Evolutionary conservation across 1,140 invertebrate genomes (phyloP), one percentile per base, ranked within the genome.

Genomic region (Pseudomyrmex cubaensis): DNA sequence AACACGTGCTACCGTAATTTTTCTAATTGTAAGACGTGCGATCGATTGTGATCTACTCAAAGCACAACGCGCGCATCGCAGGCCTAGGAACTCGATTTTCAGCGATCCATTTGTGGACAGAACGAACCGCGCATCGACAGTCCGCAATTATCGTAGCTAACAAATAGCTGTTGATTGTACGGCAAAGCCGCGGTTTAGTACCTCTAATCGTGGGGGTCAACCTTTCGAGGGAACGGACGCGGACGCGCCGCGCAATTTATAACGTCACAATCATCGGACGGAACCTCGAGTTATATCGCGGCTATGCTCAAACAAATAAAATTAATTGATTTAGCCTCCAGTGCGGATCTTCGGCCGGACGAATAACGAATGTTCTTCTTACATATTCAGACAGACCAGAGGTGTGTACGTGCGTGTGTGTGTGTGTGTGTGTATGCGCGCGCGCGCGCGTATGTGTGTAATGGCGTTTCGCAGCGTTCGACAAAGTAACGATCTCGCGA

Each of bases 171-270:
- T 46, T 82, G 83, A 76, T 82, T 72, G 86, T 73, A 82, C 76
- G 13, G 73, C 85, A 74, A 84, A 73, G 63, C 56, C 83, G 52
- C 70, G 83, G 76, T 85, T 85, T 87, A 85, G 72, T 85, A 61
- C 83, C 82, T 54, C 82, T 82, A 87, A 87, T 87, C 87, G 77
- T 52, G 72, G 72, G 35, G 80, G 70, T 83, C 75, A 86, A 86
- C 69, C 72, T 61, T 72, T 67, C 54, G 70, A 73, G 35, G 35
- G 50, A 88, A 66, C 75, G 84, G 75, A 88, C 78, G 62, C 62
- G 80, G 73, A 75, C 76, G 72, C 67, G 84, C 52, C 63, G 76
- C 59, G 85, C 86, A 89, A 89, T 89, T 89, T 89, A 89, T 88
- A 84, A 89, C 87, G 86, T 72, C 74, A 67, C 84, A 78, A 88